Base-by-base conservation (phyloP, 64 coral and sea anemone genomes). In the Acropora tenuis region DNA sequence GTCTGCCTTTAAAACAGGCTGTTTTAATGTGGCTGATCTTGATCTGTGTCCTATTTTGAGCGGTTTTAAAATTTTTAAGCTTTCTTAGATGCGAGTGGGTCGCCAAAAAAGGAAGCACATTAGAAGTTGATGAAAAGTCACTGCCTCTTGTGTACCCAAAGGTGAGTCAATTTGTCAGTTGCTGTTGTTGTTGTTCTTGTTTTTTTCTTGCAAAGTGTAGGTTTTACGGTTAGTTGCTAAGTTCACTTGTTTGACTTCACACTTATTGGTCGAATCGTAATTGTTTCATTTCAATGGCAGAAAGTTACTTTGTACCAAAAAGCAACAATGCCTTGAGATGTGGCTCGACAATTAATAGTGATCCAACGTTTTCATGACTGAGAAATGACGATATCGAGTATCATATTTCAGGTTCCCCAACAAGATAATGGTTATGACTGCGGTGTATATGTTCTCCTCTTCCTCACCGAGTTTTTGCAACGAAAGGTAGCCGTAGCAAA, bases 391-490 rank as follows among this genome's bases (percentile, higher is more conserved):
- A 55, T 55, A 9, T 55, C 9, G 9, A 55, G 50, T 55, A 9
- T 55, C 50, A 0, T 12, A 67, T 67, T 67, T 12, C 75, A 89
- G 87, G 87, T 89, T 1, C 87, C 52, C 3, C 87, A 89, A 63
- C 87, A 78, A 65, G 87, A 89, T 40, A 82, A 82, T 57, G 79
- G 79, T 2, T 82, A 82, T 13, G 79, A 82, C 79, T 82, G 79
- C 41, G 41, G 74, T 13, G 19, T 89, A 4, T 78, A 78, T 89
- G 87, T 78, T 65, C 40, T 89, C 15, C 50, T 89, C 40, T 89
- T 89, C 15, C 67, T 78, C 42, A 58, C 77, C 17, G 57, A 17
- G 41, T 89, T 89, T 78, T 61, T 78, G 8, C 77, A 76, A 9
- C 87, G 57, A 16, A 78, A 89, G 87, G 87, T 89, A 67, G 17